phyloP scores from a whole-genome alignment of 2,888 invertebrate species.

The Rhagium mordax region DNA sequence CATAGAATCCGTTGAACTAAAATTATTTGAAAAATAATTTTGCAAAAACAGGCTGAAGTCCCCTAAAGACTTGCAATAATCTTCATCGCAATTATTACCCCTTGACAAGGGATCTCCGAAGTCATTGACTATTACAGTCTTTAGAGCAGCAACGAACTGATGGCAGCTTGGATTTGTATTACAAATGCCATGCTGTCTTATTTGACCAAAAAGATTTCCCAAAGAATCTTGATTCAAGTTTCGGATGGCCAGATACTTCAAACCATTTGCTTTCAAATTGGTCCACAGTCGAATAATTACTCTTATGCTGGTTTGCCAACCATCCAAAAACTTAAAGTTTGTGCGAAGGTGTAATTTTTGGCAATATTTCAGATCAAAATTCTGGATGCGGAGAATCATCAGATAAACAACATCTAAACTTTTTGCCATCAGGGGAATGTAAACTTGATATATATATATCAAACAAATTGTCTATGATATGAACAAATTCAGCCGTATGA shows the following conservation, averaged over 20 bases:
- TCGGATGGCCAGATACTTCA: background rate
- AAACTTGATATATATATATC: conserved; percentile 29
- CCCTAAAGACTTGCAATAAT: conserved; percentile 30
- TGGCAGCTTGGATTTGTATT: conserved; percentile 34
- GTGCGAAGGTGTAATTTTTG: conserved; percentile 21
- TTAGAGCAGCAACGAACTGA: conserved; percentile 40
- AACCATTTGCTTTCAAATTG: conserved; percentile 19
- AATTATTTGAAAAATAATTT: background rate
- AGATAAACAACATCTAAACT: conserved; percentile 29
- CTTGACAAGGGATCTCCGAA: conserved; percentile 22
- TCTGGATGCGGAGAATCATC: conserved; percentile 31
- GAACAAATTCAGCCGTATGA: conserved; percentile 41
- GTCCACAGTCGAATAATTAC: conserved; percentile 13
- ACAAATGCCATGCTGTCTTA: conserved; percentile 33
- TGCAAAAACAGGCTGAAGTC: conserved; percentile 3
- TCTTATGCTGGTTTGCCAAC: conserved; percentile 30
- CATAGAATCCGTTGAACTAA: background rate
- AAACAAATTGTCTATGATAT: conserved; percentile 35
- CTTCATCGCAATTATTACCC: conserved; percentile 35
- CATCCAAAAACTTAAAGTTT: conserved; percentile 27
- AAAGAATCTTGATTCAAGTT: conserved; percentile 38
- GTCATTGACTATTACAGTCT: conserved; percentile 39
- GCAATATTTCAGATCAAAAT: conserved; percentile 35
- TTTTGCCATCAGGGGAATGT: conserved; percentile 34
- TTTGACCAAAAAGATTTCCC: conserved; percentile 41